Percentiles rank a stretch among this genome's conserved stretches.
phyloP scores from a whole-genome alignment of 37 sponge, comb jelly and placozoan species.

The Halisarca cf. caerulea region DNA sequence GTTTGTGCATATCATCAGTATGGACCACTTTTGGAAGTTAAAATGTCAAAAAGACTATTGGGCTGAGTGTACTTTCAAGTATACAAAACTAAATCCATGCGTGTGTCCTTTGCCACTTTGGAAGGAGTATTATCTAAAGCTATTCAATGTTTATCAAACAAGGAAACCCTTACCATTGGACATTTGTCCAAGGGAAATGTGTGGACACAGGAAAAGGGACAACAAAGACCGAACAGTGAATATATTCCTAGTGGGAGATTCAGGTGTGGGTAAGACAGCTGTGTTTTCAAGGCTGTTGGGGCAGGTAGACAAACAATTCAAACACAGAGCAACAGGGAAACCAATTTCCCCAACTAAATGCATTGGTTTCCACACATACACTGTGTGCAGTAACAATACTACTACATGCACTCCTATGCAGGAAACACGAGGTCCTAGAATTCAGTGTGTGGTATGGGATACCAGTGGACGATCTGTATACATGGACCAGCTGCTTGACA shows the following conservation, averaged over 20 bases:
- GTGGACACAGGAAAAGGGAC: not conserved
- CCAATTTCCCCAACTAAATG: not conserved
- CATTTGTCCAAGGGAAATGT: not conserved
- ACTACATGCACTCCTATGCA: no score
- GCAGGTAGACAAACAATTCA: not conserved
- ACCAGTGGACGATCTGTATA: not conserved
- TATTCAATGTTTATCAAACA: not conserved
- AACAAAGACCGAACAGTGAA: not conserved
- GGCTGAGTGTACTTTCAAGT: not conserved
- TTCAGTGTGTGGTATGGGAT: not conserved
- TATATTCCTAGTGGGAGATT: not conserved
- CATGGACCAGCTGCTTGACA: not conserved
- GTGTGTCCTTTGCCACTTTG: not conserved
- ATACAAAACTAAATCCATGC: not conserved
- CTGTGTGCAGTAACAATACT: no score
- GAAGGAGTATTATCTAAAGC: not conserved
- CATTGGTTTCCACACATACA: not conserved
- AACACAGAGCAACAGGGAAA: not conserved
- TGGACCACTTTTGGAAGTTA: not conserved
- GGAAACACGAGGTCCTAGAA: not conserved
- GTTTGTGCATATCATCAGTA: not conserved
- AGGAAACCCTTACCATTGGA: not conserved
- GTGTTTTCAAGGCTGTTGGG: not conserved
- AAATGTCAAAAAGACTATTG: not conserved
- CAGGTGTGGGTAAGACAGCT: conserved; percentile 4